Evolutionary conservation across 2,888 invertebrate species (phyloP).

Genomic region (Stenoptilia bipunctidactyla): DNA sequence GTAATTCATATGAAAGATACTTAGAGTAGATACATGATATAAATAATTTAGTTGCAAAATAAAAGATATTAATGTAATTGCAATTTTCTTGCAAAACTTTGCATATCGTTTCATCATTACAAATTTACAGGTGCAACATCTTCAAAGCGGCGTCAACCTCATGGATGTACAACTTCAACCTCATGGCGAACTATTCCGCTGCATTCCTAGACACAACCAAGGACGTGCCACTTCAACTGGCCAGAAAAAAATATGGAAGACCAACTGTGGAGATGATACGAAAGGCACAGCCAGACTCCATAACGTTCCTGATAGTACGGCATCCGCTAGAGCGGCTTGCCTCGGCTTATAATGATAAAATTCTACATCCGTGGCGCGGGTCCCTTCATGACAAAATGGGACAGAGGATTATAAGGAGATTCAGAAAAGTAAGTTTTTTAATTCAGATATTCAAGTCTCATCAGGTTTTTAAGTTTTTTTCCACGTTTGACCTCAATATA

Average conservation of each 20-base stretch:
- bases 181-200: slow-evolving; percentile 85
- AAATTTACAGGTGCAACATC: slow-evolving; percentile 80
- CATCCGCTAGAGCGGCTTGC: slow-evolving; percentile 58
- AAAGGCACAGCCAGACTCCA: slow-evolving; percentile 57
- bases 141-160: slow-evolving; percentile 91
- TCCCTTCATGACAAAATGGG: slow-evolving; percentile 87
- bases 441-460: no score
- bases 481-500: no score
- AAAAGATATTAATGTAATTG: no score
- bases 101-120: no score
- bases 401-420: slow-evolving; percentile 80
- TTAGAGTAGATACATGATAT: no score
- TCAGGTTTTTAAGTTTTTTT: no score
- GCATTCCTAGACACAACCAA: slow-evolving; percentile 83
- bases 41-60: no score
- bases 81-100: no score
- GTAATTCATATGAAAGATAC: no score
- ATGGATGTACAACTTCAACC: slow-evolving; percentile 93
- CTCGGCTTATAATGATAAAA: slow-evolving; percentile 87
- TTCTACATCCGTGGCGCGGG: slow-evolving; percentile 85
- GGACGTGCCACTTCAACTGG: slow-evolving; percentile 82
- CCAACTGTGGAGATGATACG: slow-evolving; percentile 79
- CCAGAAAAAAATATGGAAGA: slow-evolving; percentile 83
- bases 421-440: slow-evolving; percentile 74
- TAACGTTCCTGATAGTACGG: neutral